Conservation (phyloP, 1,140 invertebrate genomes). For the Scaptomyza graminum region DNA sequence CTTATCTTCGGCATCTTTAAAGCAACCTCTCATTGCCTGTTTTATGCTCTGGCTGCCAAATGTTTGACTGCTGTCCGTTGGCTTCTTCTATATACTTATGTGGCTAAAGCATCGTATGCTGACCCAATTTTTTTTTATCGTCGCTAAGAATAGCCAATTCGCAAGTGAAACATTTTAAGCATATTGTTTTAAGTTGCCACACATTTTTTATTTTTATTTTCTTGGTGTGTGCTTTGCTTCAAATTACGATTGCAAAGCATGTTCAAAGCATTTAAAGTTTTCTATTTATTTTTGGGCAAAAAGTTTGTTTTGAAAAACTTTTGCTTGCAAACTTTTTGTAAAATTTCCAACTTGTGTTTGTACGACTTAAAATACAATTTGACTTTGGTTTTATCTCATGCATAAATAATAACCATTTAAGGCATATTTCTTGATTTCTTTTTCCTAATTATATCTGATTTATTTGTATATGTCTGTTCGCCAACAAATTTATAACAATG, state of each 20-base stretch:
- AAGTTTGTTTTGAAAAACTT: constrained; percentile 2
- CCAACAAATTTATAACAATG: constrained; percentile 69
- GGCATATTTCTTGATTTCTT: constrained; percentile 24
- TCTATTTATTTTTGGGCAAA: not conserved
- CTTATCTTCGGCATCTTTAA: not conserved
- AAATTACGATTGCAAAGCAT: constrained; percentile 8
- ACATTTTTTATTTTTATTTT: not conserved
- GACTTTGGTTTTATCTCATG: too few relatives aligned
- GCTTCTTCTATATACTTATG: constrained; percentile 17
- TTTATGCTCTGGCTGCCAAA: constrained; percentile 44
- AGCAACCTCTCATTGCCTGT: not conserved
- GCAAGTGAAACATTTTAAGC: constrained; percentile 37
- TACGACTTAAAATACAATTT: not conserved
- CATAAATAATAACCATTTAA: not conserved
- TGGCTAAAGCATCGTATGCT: constrained; percentile 65
- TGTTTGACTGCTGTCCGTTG: constrained; percentile 52
- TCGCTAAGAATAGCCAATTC: constrained; percentile 65
- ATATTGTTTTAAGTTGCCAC: constrained; percentile 14
- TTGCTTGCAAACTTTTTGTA: not conserved
- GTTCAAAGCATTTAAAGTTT: not conserved
- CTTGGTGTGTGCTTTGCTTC: not conserved
- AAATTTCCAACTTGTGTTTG: not conserved
- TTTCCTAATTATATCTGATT: constrained; percentile 60
- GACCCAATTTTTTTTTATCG: constrained; percentile 59
- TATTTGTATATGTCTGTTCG: constrained; percentile 51